These are phyloP conservation scores for Ploceus nigricollis DNA, from an alignment of 2,113 vertebrate genomes.

Conservation along the genomic window DNA sequence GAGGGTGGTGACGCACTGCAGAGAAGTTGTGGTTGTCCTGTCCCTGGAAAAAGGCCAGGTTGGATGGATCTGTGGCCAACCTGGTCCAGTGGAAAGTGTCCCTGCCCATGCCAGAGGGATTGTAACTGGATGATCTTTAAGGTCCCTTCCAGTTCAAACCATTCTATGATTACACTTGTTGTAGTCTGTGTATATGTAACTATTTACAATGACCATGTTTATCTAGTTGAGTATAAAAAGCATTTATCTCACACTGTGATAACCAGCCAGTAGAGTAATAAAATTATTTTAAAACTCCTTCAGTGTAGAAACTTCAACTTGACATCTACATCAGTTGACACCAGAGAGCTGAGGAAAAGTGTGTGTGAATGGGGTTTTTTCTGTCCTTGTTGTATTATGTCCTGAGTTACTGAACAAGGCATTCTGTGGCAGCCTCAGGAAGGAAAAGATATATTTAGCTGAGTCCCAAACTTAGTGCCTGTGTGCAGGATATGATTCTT, in stretches of 20 bases:
- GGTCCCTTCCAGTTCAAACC: neutral
- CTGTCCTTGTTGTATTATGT: neutral
- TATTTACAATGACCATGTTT: fast-evolving
- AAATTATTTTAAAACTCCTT: neutral
- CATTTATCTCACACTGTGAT: neutral
- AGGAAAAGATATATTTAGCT: neutral
- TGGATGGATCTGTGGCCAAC: neutral
- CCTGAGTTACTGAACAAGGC: neutral
- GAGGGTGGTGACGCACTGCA: neutral
- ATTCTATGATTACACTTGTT: neutral
- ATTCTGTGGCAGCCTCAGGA: neutral
- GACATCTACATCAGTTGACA: neutral
- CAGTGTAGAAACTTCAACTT: neutral
- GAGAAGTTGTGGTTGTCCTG: neutral
- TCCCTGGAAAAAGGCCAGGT: neutral
- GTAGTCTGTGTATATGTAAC: neutral
- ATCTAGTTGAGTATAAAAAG: neutral
- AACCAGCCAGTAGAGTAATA: neutral
- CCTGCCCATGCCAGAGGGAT: neutral
- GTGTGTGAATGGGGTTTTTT: fast-evolving
- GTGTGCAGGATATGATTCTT: neutral
- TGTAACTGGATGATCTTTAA: neutral
- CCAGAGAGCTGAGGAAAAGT: neutral
- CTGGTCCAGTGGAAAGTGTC: neutral
- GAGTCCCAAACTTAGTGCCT: neutral